phyloP scores from a whole-genome alignment of 2,113 vertebrate genomes.

The Melozone crissalis region DNA sequence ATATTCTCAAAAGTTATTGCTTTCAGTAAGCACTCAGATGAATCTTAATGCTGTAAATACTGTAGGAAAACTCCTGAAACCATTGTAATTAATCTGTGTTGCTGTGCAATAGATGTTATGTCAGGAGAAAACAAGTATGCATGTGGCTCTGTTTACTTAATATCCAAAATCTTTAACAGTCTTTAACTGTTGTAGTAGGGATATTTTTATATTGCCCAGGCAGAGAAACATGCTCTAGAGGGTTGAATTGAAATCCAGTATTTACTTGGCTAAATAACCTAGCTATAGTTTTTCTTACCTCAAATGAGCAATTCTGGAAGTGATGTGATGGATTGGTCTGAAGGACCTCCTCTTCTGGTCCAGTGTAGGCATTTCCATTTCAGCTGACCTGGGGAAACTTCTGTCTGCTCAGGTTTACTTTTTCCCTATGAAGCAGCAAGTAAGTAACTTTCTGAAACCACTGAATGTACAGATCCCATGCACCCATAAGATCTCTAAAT shows the following conservation, averaged over 20 bases:
- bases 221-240: neutral
- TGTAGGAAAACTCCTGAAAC: neutral
- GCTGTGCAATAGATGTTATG: neutral
- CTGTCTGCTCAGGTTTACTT: neutral
- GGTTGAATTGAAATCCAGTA: neutral
- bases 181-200: neutral
- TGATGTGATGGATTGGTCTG: neutral
- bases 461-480: neutral
- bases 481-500: neutral
- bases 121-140: neutral
- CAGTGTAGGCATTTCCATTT: neutral
- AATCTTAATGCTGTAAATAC: neutral
- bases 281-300: neutral
- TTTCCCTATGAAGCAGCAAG: neutral
- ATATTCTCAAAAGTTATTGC: neutral
- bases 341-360: neutral
- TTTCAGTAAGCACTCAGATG: neutral
- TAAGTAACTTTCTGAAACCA: neutral
- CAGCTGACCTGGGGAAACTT: neutral
- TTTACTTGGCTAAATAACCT: neutral
- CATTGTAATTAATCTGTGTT: slow-evolving; percentile 21
- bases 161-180: neutral
- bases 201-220: neutral
- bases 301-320: neutral
- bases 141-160: neutral